These are phyloP conservation scores for Dermatemys mawii DNA, from an alignment of 2,113 vertebrate species.

Conservation along the genomic window DNA sequence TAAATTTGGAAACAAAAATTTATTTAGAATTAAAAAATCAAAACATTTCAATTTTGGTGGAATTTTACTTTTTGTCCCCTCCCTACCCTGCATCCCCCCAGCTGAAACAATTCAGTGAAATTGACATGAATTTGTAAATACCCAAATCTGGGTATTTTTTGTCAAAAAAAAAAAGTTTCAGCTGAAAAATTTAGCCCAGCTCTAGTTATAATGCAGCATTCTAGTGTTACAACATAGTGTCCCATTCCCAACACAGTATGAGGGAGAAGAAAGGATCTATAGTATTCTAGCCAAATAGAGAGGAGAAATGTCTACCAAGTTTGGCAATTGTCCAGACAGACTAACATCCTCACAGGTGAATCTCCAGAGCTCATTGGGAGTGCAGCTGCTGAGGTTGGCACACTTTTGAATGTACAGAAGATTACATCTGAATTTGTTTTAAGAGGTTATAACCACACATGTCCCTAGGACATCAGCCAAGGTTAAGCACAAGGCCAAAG, in stretches of 20 bases:
- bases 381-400: not conserved
- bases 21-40: not conserved
- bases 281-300: rapidly evolving
- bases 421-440: not conserved
- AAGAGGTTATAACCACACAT: not conserved
- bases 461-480: not conserved
- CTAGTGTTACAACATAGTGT: not conserved
- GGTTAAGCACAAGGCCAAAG: not conserved
- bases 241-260: rapidly evolving
- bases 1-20: not conserved
- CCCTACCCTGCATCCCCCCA: too few relatives aligned
- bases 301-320: not conserved
- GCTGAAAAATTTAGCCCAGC: not conserved
- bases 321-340: not conserved
- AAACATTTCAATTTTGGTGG: not conserved
- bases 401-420: not conserved
- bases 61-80: not conserved
- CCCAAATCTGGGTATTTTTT: not conserved
- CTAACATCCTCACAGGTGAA: not conserved
- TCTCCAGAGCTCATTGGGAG: not conserved
- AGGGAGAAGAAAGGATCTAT: not conserved
- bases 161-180: not conserved
- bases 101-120: not conserved
- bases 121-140: not conserved
- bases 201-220: not conserved